A percentile compares a stretch with the other conserved stretches of the same genome.
phyloP scores from a whole-genome alignment of 1,140 invertebrate species.

The Argopecten irradians region DNA sequence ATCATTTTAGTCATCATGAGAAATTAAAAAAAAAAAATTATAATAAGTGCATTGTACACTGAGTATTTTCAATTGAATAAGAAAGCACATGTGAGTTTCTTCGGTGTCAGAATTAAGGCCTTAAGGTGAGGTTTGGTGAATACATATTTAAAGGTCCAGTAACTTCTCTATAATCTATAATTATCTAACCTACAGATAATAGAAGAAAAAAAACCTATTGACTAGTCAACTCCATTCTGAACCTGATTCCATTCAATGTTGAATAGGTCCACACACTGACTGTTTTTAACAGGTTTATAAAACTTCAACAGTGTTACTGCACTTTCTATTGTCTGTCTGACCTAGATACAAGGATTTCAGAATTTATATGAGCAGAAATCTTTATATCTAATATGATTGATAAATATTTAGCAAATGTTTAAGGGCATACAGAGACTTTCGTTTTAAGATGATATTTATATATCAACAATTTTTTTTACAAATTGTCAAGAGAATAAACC shows the following conservation, averaged over 20 bases:
- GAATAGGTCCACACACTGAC: background rate
- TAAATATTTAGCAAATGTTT: too few relatives aligned
- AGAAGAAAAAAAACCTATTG: background rate
- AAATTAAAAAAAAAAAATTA: too few relatives aligned
- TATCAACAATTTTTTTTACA: too few relatives aligned
- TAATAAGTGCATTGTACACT: background rate
- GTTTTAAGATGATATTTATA: too few relatives aligned
- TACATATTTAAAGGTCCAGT: background rate
- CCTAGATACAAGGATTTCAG: background rate
- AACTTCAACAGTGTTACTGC: background rate
- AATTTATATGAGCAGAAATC: too few relatives aligned
- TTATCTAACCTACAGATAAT: slow-evolving; percentile 1
- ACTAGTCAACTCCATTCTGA: background rate
- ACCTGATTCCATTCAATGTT: background rate
- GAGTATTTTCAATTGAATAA: background rate
- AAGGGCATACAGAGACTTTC: too few relatives aligned
- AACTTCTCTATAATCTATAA: background rate
- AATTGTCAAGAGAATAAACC: too few relatives aligned
- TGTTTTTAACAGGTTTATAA: background rate
- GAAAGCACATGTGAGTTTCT: background rate
- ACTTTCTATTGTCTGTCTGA: background rate
- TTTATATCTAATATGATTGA: too few relatives aligned
- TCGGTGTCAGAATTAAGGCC: background rate
- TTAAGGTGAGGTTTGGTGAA: background rate
- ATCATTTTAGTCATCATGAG: too few relatives aligned